Evolutionary conservation across 1,140 invertebrate species (phyloP).

Genomic region (Tribolium madens): DNA sequence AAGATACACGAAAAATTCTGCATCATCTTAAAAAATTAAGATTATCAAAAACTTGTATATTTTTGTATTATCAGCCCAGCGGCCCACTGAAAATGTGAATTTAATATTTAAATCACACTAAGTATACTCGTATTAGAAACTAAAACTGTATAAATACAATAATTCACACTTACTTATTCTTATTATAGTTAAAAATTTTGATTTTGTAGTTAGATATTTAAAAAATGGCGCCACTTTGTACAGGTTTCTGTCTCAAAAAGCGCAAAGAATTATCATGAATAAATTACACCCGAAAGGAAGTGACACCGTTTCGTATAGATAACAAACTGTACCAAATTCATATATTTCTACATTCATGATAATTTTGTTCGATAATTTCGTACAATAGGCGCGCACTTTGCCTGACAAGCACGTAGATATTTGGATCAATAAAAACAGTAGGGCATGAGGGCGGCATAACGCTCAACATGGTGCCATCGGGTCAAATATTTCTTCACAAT

Average conservation of each 20-base stretch:
- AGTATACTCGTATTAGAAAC: too few relatives aligned
- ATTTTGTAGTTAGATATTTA: too few relatives aligned
- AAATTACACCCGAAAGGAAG: constrained; percentile 2
- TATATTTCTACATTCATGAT: not conserved
- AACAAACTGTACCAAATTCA: not conserved
- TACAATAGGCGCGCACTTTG: not conserved
- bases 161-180: too few relatives aligned
- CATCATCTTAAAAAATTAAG: too few relatives aligned
- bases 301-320: not conserved
- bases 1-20: too few relatives aligned
- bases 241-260: not conserved
- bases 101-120: too few relatives aligned
- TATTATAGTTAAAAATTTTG: too few relatives aligned
- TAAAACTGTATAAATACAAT: too few relatives aligned
- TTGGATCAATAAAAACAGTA: constrained; percentile 46
- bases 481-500: constrained; percentile 36
- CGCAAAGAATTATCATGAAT: not conserved
- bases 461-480: constrained; percentile 45
- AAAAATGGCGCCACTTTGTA: not conserved
- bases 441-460: constrained; percentile 45
- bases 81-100: too few relatives aligned
- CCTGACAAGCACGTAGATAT: constrained; percentile 11
- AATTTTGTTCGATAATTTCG: constrained; percentile 12
- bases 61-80: too few relatives aligned
- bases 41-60: too few relatives aligned